Percentiles rank a stretch among this genome's conserved stretches.
Evolutionary conservation across 1,140 invertebrate genomes (phyloP).

Genomic region (Heliconius hewitsoni): DNA sequence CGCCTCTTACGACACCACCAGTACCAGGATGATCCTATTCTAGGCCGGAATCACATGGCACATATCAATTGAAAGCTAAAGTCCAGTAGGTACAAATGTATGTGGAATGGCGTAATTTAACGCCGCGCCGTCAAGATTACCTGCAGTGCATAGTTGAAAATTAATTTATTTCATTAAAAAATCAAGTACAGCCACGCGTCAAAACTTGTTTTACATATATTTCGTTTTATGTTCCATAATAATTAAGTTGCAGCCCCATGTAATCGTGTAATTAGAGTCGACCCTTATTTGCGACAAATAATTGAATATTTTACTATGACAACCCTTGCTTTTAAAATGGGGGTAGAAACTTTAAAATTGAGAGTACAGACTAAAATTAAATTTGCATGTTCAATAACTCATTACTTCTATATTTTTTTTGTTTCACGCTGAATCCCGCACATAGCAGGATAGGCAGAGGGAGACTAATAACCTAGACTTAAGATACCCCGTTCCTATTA

Average conservation of each 20-base stretch:
- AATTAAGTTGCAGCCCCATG: slow-evolving; percentile 31
- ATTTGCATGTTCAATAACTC: not conserved
- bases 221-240: slow-evolving; percentile 23
- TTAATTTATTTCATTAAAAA: not conserved
- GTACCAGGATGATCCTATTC: too few relatives aligned
- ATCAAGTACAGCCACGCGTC: not conserved
- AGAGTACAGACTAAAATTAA: not conserved
- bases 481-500: not conserved
- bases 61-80: too few relatives aligned
- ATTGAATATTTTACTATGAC: slow-evolving; percentile 31
- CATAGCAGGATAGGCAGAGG: not conserved
- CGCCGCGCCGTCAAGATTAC: too few relatives aligned
- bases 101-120: too few relatives aligned
- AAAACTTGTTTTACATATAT: not conserved
- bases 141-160: too few relatives aligned
- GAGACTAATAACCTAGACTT: not conserved
- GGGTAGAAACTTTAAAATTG: not conserved
- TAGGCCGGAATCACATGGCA: too few relatives aligned
- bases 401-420: not conserved
- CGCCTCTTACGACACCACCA: too few relatives aligned
- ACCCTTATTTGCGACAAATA: slow-evolving; percentile 25
- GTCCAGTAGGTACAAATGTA: too few relatives aligned
- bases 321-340: slow-evolving; percentile 29
- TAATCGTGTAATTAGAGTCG: slow-evolving; percentile 33
- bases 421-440: not conserved